Evolutionary conservation across 2,888 invertebrate species (phyloP), one percentile per base, ranked within the genome.

Genomic region (Aphidoletes aphidimyza): DNA sequence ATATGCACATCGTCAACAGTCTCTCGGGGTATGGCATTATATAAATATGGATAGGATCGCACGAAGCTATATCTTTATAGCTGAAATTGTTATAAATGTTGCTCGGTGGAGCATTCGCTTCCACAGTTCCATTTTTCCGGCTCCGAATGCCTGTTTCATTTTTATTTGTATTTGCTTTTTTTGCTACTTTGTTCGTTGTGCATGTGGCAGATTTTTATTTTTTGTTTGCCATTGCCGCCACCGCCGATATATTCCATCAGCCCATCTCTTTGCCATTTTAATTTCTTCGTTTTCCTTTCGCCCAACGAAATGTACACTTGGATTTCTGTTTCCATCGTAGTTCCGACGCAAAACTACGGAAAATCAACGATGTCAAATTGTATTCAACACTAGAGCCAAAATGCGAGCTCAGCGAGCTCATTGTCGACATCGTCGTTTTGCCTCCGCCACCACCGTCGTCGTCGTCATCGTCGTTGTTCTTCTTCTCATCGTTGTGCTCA

Each of bases 41-140:
- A 69, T 69, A 69, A 69, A 69, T 69, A 69, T 69, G 69, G 34
- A 69, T 30, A 69, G 1, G 69, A 69, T 69, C 69, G 69, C 69
- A n/a, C n/a, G n/a, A n/a, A n/a, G 69, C 69, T 69, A 69, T 69
- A 69, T 69, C 69, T 69, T 69, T 69, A 69, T 69, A 69, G 69
- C 69, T 81, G 37, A 81, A 81, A 81, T 81, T 81, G 81, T 37
- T 81, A 81, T 81, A 81, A 81, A 81, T 81, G 81, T 81, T 81
- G 81, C 37, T 81, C 81, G 37, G 37, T 81, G 81, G 81, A 37
- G 81, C 81, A 37, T n/a, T 81, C 34, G 69, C 69, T 69, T 69
- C 30, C n/a, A n/a, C n/a, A 69, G 34, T 69, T 30, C 69, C 69
- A 69, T 69, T 69, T 69, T 69, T 69, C 69, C 69, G 69, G 69